These are phyloP conservation scores for Penaeus chinensis DNA, from an alignment of 1,140 invertebrate species.

Conservation along the genomic window DNA sequence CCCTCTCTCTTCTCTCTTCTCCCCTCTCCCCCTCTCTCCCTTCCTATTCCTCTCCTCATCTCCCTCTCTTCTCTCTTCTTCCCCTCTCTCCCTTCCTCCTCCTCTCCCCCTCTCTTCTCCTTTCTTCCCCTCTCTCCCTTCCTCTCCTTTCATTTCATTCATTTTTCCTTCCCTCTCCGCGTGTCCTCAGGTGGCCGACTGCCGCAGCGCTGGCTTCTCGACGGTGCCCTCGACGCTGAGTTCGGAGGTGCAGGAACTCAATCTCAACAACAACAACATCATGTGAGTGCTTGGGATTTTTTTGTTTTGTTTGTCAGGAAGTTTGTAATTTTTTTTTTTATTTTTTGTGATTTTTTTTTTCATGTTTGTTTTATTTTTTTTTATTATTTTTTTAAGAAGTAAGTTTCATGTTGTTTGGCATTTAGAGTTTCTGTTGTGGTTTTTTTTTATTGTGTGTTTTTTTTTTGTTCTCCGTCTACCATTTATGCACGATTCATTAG, in stretches of 20 bases:
- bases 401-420: no score
- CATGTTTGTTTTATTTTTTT: no score
- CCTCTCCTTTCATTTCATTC: neutral
- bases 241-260: slow-evolving; percentile 86
- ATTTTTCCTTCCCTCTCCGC: neutral
- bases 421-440: no score
- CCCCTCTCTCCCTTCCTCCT: no score
- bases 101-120: no score
- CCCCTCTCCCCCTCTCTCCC: neutral
- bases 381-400: no score
- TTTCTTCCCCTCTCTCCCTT: neutral
- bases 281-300: slow-evolving; percentile 66
- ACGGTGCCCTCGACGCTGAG: slow-evolving; percentile 78
- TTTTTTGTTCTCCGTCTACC: no score
- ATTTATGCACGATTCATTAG: no score
- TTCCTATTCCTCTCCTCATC: neutral
- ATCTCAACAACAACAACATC: slow-evolving; percentile 84
- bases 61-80: no score
- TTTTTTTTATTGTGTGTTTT: no score
- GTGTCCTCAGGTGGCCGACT: slow-evolving; percentile 51
- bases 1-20: neutral
- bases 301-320: no score
- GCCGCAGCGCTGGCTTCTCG: slow-evolving; percentile 37
- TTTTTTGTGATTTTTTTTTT: neutral
- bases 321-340: no score